Evolutionary conservation across 2,113 vertebrate genomes (phyloP).

Genomic region (Helogale parvula): DNA sequence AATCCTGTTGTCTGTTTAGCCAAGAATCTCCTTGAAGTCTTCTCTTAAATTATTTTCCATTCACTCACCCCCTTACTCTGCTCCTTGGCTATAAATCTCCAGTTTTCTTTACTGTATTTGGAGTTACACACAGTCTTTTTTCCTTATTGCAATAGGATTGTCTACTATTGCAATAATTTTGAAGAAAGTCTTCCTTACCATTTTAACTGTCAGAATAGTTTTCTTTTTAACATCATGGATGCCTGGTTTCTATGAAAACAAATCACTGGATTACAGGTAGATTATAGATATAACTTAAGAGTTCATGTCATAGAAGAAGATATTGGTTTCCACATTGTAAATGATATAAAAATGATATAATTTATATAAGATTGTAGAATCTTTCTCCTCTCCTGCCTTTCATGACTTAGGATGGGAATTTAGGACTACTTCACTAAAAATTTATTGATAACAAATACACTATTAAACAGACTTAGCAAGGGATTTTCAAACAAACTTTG

Average conservation of each 20-base stretch:
- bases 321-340: neutral
- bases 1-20: neutral
- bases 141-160: neutral
- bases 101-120: neutral
- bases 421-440: neutral
- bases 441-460: neutral
- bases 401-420: neutral
- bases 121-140: neutral
- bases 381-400: neutral
- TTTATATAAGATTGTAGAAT: neutral
- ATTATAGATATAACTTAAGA: neutral
- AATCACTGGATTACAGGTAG: neutral
- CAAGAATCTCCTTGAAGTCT: neutral
- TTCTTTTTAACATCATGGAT: neutral
- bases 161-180: neutral
- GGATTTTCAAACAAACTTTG: neutral
- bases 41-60: neutral
- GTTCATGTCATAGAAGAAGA: neutral
- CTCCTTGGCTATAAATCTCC: neutral
- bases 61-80: neutral
- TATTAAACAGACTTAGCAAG: neutral
- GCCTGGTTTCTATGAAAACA: neutral
- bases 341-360: neutral
- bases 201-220: neutral
- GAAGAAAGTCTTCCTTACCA: neutral